These are phyloP conservation scores for Agriotes lineatus DNA, from an alignment of 2,888 invertebrate genomes.

Conservation along the genomic window DNA sequence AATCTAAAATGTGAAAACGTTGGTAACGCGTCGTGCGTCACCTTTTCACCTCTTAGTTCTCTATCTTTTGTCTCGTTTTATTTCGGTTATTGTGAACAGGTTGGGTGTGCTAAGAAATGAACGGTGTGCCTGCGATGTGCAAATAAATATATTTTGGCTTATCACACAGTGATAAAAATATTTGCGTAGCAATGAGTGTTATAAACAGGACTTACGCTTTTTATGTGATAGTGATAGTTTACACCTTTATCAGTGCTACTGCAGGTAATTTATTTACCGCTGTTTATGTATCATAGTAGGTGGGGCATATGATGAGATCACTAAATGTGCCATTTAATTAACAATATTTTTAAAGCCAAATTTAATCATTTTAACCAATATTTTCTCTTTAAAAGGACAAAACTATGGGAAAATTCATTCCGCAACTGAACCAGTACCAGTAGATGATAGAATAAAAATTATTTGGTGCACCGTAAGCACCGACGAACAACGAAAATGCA, in stretches of 20 bases:
- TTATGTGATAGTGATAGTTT: background rate
- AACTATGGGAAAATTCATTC: conserved; percentile 20
- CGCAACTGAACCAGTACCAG: conserved; percentile 4
- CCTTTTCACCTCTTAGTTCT: background rate
- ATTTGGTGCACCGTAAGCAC: conserved; percentile 89
- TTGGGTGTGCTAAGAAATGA: conserved; percentile 7
- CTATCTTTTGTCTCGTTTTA: background rate
- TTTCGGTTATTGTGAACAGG: background rate
- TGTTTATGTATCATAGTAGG: conserved; percentile 24
- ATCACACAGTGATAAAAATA: conserved; percentile 1
- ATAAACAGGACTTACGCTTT: conserved; percentile 7
- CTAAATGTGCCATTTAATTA: background rate
- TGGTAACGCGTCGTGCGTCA: background rate
- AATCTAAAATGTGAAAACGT: background rate
- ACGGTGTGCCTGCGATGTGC: background rate
- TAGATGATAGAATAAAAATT: conserved; percentile 53
- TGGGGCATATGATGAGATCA: conserved; percentile 20
- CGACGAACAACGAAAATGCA: conserved; percentile 87
- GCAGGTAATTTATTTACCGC: conserved; percentile 6
- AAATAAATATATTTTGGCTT: conserved; percentile 1
- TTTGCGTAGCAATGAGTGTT: background rate
- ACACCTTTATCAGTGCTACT: background rate
- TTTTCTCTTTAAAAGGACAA: conserved; percentile 16
- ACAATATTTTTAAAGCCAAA: background rate
- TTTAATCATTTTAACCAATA: background rate